Evolutionary conservation across 2,888 invertebrate genomes (phyloP).

Genomic region (Agonopterix alstromeriana): DNA sequence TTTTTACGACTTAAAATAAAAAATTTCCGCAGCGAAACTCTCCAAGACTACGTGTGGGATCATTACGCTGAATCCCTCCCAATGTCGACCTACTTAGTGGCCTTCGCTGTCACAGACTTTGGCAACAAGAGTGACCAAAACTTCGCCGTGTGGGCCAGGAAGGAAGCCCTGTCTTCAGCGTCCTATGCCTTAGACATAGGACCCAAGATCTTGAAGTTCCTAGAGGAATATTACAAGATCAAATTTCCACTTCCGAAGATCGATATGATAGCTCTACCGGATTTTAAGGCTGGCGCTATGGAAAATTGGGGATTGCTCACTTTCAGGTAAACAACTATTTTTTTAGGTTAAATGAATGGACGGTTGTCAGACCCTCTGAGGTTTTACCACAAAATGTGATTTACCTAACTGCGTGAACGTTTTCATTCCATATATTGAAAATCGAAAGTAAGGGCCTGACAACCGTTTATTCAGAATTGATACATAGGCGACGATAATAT

Average conservation of each 20-base stretch:
- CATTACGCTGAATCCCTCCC: constrained; percentile 85
- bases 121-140: constrained; percentile 72
- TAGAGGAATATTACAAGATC: constrained; percentile 85
- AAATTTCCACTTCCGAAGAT: constrained; percentile 88
- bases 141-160: constrained; percentile 83
- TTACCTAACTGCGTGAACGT: no score
- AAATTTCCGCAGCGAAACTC: constrained; percentile 57
- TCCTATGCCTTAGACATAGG: constrained; percentile 87
- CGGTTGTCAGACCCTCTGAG: no score
- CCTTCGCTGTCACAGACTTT: constrained; percentile 89
- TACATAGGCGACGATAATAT: no score
- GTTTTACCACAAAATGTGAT: no score
- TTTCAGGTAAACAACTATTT: constrained; percentile 71
- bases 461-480: no score
- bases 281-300: constrained; percentile 94
- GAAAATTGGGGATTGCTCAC: constrained; percentile 91
- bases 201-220: constrained; percentile 81
- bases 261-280: constrained; percentile 95
- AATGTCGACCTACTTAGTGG: constrained; percentile 94
- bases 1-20: not conserved
- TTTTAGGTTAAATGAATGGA: no score
- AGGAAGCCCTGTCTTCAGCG: constrained; percentile 83
- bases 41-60: constrained; percentile 84
- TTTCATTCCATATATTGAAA: no score
- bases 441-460: no score